Evolutionary conservation across 2,113 vertebrate genomes (phyloP).

Genomic region (Lonchura striata): DNA sequence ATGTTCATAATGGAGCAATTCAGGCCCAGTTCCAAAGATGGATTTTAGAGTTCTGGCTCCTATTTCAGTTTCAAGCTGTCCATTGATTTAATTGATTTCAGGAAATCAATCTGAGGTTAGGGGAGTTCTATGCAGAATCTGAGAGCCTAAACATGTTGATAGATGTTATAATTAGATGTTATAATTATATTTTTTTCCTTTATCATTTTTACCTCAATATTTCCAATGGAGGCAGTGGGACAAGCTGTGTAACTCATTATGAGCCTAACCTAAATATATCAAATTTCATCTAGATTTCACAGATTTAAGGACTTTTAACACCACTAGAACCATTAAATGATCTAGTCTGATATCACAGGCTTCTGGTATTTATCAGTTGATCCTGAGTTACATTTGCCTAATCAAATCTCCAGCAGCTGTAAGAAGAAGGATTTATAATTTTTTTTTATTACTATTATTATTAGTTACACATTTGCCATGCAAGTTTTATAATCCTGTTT

Average conservation of each 20-base stretch:
- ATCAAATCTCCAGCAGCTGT: background rate
- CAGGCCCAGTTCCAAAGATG: background rate
- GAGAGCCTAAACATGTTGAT: background rate
- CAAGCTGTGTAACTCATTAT: background rate
- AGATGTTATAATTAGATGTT: background rate
- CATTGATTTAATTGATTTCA: slow-evolving; percentile 10
- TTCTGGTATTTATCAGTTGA: background rate
- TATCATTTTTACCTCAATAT: background rate
- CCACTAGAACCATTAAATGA: background rate
- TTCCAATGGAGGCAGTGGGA: background rate
- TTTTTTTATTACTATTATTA: background rate
- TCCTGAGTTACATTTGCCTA: background rate
- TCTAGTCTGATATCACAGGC: background rate
- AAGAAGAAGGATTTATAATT: background rate
- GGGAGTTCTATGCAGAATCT: background rate
- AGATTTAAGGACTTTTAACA: background rate
- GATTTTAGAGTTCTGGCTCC: background rate
- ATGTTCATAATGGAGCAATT: background rate
- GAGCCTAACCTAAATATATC: background rate
- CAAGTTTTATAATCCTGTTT: background rate
- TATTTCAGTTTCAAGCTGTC: background rate
- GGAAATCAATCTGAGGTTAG: background rate
- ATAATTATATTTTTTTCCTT: background rate
- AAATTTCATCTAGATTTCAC: background rate
- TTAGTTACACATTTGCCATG: background rate